Evolutionary conservation across 2,797 vertebrate species (phyloP).

Genomic region (Varecia variegata): DNA sequence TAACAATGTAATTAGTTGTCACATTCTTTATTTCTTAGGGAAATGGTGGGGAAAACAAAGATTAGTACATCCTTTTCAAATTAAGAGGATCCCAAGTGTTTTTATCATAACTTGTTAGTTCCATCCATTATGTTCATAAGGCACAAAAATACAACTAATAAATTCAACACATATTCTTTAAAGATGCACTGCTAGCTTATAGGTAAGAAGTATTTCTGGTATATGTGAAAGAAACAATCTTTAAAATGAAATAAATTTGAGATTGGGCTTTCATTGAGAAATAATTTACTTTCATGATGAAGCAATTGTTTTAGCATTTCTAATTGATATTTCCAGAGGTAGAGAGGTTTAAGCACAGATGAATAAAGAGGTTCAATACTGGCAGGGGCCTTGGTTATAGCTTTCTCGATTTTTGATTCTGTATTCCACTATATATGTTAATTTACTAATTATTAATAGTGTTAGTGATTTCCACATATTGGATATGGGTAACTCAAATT

Average conservation of each 20-base stretch:
- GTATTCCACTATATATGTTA: neutral
- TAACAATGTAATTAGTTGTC: neutral
- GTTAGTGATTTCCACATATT: neutral
- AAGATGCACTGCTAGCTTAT: neutral
- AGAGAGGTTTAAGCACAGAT: neutral
- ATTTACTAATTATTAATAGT: neutral
- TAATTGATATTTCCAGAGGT: neutral
- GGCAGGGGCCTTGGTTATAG: neutral
- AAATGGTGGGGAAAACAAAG: neutral
- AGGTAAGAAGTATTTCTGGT: neutral
- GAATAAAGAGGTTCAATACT: neutral
- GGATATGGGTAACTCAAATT: neutral
- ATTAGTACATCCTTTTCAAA: constrained; percentile 8
- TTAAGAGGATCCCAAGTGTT: neutral
- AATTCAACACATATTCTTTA: constrained; percentile 1
- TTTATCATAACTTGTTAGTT: neutral
- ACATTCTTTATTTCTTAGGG: neutral
- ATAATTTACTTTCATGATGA: neutral
- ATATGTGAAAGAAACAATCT: neutral
- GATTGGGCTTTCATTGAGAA: neutral
- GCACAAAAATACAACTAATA: neutral
- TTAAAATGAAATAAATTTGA: neutral
- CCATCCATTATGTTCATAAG: neutral
- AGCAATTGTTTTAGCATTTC: neutral
- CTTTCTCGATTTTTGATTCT: neutral